phyloP scores from a whole-genome alignment of 2,888 invertebrate species.

The Spodoptera exigua region DNA sequence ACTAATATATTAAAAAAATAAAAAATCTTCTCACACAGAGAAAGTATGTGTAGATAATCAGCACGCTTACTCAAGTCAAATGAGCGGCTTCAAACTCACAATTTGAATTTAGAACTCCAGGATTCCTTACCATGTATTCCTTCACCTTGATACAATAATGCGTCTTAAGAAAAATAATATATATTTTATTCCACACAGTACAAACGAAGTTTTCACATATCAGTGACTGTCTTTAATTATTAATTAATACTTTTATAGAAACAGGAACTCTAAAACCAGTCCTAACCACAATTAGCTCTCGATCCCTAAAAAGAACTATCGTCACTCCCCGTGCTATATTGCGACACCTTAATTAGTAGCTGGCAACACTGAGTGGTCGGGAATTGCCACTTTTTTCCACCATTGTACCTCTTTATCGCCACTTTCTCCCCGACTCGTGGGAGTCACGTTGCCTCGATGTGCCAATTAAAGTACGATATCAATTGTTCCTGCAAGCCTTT shows the following conservation, averaged over 20 bases:
- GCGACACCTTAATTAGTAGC: slow-evolving; percentile 79
- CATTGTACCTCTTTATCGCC: slow-evolving; percentile 69
- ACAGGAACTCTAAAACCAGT: slow-evolving; percentile 28
- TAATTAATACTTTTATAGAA: slow-evolving; percentile 19
- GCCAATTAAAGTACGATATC: slow-evolving; percentile 71
- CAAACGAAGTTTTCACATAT: no score
- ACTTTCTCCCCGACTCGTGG: slow-evolving; percentile 68
- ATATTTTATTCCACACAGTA: neutral
- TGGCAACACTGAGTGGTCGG: slow-evolving; percentile 72
- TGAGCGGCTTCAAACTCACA: no score
- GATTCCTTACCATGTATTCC: no score
- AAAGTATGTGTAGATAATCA: no score
- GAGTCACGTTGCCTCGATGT: slow-evolving; percentile 67
- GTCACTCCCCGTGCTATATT: slow-evolving; percentile 62
- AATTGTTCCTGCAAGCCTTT: slow-evolving; percentile 53
- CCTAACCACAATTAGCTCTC: slow-evolving; percentile 22
- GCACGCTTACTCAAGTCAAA: no score
- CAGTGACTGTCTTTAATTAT: no score
- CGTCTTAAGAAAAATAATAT: slow-evolving; percentile 16
- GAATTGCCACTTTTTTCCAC: slow-evolving; percentile 77
- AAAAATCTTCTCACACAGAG: no score
- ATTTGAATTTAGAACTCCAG: no score
- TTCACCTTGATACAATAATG: no score
- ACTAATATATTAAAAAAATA: no score
- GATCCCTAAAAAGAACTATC: slow-evolving; percentile 62